These are phyloP conservation scores for Chascanopsetta lugubris DNA, from an alignment of 2,113 vertebrate species.

Conservation along the genomic window DNA sequence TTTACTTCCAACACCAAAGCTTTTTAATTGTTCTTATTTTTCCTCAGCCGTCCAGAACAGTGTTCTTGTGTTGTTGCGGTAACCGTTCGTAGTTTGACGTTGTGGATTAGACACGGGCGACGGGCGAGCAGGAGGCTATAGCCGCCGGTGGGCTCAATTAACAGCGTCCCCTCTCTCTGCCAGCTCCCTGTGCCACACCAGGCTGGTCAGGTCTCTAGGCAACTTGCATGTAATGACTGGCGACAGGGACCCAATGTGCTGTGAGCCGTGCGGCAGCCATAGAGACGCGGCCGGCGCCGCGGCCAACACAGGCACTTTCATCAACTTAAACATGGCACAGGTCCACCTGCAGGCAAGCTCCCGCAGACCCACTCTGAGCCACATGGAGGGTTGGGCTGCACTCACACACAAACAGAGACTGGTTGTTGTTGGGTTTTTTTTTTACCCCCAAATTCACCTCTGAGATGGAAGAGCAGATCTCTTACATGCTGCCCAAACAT, in stretches of 20 bases:
- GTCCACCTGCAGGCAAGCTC: constrained; percentile 71
- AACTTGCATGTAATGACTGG: constrained; percentile 79
- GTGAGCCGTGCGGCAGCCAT: constrained; percentile 70
- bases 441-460: too few species aligned
- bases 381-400: constrained; percentile 38
- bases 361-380: constrained; percentile 43
- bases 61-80: not conserved
- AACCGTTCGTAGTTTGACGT: too few species aligned
- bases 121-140: constrained; percentile 62
- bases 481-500: constrained; percentile 1
- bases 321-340: constrained; percentile 76
- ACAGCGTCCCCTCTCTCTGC: constrained; percentile 73
- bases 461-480: not conserved
- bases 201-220: constrained; percentile 79
- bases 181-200: constrained; percentile 79
- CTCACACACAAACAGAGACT: constrained; percentile 24
- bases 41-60: not conserved
- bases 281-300: constrained; percentile 65
- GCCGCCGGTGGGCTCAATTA: constrained; percentile 59
- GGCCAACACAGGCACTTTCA: constrained; percentile 62
- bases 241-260: constrained; percentile 68
- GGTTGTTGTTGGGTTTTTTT: not conserved
- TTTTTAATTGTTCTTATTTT: not conserved
- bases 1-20: not conserved
- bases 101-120: constrained; percentile 21